Evolutionary conservation across 2,113 vertebrate species (phyloP).

Genomic region (Phaetusa simplex): DNA sequence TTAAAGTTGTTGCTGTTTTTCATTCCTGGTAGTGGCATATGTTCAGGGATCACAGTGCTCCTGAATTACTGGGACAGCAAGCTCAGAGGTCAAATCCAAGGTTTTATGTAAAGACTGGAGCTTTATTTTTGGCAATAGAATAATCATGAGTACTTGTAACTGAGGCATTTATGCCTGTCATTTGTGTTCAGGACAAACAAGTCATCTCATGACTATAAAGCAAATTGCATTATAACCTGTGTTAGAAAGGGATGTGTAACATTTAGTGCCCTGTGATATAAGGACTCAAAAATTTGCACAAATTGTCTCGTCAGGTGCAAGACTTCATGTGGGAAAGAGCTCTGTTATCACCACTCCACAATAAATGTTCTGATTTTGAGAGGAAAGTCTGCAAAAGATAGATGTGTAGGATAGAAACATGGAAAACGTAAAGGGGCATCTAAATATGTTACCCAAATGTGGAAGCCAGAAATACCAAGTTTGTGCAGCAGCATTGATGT

Average conservation of each 20-base stretch:
- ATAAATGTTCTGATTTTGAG: not conserved
- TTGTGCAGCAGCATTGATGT: not conserved
- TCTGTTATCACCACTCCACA: not conserved
- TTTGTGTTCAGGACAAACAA: not conserved
- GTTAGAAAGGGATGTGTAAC: not conserved
- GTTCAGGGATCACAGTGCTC: not conserved
- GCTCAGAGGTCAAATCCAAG: not conserved
- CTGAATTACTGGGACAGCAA: not conserved
- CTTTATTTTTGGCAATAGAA: constrained; percentile 2
- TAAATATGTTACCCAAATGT: not conserved
- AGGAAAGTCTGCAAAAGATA: not conserved
- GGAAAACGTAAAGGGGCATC: not conserved
- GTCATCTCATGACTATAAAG: not conserved
- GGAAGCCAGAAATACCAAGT: not conserved
- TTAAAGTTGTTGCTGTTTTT: not conserved
- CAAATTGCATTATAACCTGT: not conserved
- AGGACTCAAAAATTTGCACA: not conserved
- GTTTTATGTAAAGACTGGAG: not conserved
- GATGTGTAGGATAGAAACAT: not conserved
- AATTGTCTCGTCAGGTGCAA: not conserved
- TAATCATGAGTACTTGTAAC: not conserved
- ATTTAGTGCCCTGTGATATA: not conserved
- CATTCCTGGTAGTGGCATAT: not conserved
- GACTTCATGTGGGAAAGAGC: not conserved
- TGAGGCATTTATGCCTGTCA: not conserved